These are phyloP conservation scores for Calliopsis andreniformis DNA, from an alignment of 1,140 invertebrate species.

Conservation along the genomic window DNA sequence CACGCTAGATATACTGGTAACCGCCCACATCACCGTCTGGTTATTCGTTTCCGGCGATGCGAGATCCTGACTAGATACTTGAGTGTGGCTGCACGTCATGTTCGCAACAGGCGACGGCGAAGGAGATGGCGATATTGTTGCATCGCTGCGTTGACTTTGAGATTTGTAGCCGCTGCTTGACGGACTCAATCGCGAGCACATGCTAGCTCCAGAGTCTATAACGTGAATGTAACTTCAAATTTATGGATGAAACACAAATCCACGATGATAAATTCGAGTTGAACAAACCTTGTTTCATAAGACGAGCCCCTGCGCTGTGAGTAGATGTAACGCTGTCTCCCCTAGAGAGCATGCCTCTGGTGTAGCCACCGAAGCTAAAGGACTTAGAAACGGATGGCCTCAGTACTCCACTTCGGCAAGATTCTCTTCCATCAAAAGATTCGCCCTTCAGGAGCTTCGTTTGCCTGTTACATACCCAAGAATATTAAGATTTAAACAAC, in stretches of 20 bases:
- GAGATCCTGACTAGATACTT: slow-evolving; percentile 77
- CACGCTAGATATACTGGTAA: slow-evolving; percentile 90
- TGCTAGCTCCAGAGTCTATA: slow-evolving; percentile 87
- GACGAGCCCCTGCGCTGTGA: slow-evolving; percentile 81
- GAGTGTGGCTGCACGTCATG: slow-evolving; percentile 76
- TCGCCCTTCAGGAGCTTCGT: slow-evolving; percentile 82
- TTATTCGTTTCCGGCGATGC: slow-evolving; percentile 63
- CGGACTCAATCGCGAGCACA: slow-evolving; percentile 88
- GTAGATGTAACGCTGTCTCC: slow-evolving; percentile 82
- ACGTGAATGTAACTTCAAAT: slow-evolving; percentile 15
- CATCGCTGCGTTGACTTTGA: slow-evolving; percentile 87
- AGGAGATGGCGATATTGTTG: slow-evolving; percentile 83
- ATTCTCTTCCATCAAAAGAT: slow-evolving; percentile 82
- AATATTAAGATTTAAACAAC: not conserved
- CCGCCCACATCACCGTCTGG: slow-evolving; percentile 89
- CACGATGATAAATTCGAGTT: too few relatives aligned
- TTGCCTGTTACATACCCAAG: slow-evolving; percentile 66
- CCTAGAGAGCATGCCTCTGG: slow-evolving; percentile 81
- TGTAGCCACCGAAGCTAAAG: slow-evolving; percentile 93
- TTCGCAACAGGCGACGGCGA: slow-evolving; percentile 85
- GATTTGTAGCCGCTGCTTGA: slow-evolving; percentile 91
- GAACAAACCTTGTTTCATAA: slow-evolving; percentile 89
- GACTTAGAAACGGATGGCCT: slow-evolving; percentile 89
- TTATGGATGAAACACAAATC: not conserved
- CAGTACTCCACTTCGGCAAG: slow-evolving; percentile 79